phyloP scores from a whole-genome alignment of 1,140 invertebrate genomes.

The Xylocopa sonorina region DNA sequence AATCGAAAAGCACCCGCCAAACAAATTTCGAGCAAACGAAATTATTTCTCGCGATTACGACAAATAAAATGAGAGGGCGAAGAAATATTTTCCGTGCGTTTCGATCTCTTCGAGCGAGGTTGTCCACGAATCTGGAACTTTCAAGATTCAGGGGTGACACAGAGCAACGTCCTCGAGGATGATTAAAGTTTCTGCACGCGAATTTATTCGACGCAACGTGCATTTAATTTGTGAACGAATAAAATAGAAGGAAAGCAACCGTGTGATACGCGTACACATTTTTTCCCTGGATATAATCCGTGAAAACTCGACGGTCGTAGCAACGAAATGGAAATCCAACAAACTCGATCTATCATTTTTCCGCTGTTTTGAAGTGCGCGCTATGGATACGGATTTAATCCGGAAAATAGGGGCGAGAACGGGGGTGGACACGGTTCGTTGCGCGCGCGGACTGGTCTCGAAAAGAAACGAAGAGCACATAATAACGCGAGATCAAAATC shows the following conservation, averaged over 20 bases:
- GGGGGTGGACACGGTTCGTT: neutral
- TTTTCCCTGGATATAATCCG: slow-evolving; percentile 4
- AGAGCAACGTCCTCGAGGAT: too few species aligned
- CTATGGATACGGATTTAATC: slow-evolving; percentile 44
- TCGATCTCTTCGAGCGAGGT: too few species aligned
- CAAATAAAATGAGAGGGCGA: too few species aligned
- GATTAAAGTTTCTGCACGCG: too few species aligned
- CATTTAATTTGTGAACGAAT: too few species aligned
- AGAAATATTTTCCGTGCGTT: too few species aligned
- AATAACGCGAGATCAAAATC: slow-evolving; percentile 56
- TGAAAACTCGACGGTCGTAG: slow-evolving; percentile 48
- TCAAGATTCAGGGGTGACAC: too few species aligned
- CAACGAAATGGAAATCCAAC: slow-evolving; percentile 52
- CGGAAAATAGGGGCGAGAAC: slow-evolving; percentile 24
- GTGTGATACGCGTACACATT: neutral
- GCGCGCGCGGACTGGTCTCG: neutral
- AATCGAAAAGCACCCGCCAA: too few species aligned
- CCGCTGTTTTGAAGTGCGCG: slow-evolving; percentile 50
- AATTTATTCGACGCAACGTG: too few species aligned
- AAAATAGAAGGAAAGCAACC: too few species aligned
- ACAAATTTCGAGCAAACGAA: too few species aligned
- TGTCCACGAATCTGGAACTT: too few species aligned
- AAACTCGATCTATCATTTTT: slow-evolving; percentile 64
- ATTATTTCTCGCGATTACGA: neutral
- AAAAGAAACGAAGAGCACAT: slow-evolving; percentile 35